A percentile compares a stretch with the other conserved stretches of the same genome.
These are phyloP conservation scores for Leptinotarsa haldemani DNA, from an alignment of 2,888 invertebrate genomes.

Conservation along the genomic window DNA sequence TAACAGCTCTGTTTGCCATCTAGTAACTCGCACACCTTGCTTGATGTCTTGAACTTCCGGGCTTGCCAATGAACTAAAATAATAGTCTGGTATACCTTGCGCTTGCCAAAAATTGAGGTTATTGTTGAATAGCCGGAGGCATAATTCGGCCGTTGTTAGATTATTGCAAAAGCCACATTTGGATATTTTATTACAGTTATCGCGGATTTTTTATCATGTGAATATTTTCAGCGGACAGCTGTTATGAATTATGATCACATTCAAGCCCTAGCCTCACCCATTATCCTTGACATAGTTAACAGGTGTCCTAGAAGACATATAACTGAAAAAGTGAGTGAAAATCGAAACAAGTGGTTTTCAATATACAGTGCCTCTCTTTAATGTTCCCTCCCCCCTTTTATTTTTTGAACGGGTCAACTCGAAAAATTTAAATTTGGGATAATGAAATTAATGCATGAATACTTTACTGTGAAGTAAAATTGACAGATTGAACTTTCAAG, in stretches of 20 bases:
- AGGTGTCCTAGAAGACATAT: too few species aligned
- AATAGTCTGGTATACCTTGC: slow-evolving; percentile 8
- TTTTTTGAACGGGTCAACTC: too few species aligned
- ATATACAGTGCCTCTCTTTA: too few species aligned
- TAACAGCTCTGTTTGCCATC: not conserved
- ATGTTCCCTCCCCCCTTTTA: too few species aligned
- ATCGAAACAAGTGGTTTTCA: too few species aligned
- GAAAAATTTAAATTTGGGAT: too few species aligned
- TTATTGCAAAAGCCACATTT: not conserved
- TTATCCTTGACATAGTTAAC: too few species aligned
- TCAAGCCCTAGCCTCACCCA: too few species aligned
- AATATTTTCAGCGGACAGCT: not conserved
- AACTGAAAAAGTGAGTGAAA: too few species aligned
- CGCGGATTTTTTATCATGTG: not conserved
- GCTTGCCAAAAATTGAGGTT: not conserved
- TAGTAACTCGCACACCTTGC: slow-evolving; percentile 1
- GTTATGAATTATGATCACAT: not conserved
- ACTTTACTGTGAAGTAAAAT: too few species aligned
- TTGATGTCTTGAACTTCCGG: not conserved
- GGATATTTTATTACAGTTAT: not conserved
- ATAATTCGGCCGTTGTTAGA: not conserved
- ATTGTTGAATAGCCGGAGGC: not conserved
- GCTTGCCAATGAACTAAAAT: not conserved
- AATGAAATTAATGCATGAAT: too few species aligned
- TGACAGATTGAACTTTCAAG: too few species aligned